Conservation (phyloP, 2,888 invertebrate genomes). For the Aricia artaxerxes region DNA sequence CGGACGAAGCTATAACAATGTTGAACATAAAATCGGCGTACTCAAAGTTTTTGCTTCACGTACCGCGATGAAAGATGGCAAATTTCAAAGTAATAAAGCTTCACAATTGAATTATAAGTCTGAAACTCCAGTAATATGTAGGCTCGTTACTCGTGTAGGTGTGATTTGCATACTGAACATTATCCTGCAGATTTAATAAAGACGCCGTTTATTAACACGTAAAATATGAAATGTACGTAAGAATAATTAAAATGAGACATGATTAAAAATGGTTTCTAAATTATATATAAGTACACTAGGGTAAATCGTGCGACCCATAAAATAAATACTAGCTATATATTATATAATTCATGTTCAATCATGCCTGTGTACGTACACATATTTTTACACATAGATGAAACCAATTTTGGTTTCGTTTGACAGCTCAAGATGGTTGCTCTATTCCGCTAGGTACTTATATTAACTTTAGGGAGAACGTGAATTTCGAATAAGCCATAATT, state of each 20-base stretch:
- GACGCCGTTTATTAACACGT: neutral
- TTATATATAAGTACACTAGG: too few species aligned
- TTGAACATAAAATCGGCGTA: neutral
- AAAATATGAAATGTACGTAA: neutral
- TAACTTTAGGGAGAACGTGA: too few species aligned
- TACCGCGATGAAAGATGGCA: neutral
- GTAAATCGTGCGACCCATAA: too few species aligned
- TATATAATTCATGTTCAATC: too few species aligned
- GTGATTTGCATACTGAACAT: conserved; percentile 12
- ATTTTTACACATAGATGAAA: too few species aligned
- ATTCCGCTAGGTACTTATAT: too few species aligned
- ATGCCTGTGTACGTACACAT: too few species aligned
- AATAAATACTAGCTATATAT: too few species aligned
- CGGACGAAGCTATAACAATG: too few species aligned
- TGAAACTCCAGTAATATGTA: neutral
- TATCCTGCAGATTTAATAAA: neutral
- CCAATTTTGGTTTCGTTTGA: too few species aligned
- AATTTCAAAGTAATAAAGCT: conserved; percentile 8
- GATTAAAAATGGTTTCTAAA: neutral
- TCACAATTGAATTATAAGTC: neutral
- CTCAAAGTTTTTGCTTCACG: neutral
- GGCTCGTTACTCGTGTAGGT: neutral
- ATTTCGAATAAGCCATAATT: too few species aligned
- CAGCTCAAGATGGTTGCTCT: too few species aligned
- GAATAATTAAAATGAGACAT: neutral